Conservation (phyloP, 2,113 vertebrate species). For the Eidolon helvum region DNA sequence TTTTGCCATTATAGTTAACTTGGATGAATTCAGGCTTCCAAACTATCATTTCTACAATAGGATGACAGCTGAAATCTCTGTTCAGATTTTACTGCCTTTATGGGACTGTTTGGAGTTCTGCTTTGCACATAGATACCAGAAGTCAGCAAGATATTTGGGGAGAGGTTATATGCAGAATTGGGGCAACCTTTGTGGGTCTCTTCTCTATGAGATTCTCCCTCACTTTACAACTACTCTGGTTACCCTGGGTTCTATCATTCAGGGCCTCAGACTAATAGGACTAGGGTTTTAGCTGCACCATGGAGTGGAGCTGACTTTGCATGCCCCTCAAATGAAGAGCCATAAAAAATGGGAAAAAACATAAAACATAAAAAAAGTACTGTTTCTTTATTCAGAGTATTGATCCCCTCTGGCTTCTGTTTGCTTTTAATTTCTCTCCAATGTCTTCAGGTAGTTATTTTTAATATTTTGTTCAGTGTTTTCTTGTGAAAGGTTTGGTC, state of each 20-base stretch:
- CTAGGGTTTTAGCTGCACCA: neutral
- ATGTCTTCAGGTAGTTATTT: neutral
- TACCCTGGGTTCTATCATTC: neutral
- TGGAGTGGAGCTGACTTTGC: neutral
- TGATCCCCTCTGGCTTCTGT: neutral
- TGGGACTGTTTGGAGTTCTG: neutral
- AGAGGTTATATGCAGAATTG: neutral
- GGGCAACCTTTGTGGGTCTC: neutral
- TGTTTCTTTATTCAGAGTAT: neutral
- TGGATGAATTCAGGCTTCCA: neutral
- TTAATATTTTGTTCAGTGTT: neutral
- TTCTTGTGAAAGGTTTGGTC: neutral
- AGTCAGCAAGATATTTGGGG: neutral
- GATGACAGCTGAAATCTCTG: neutral
- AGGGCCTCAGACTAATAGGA: neutral
- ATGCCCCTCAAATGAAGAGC: neutral
- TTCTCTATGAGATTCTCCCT: neutral
- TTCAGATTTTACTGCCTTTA: neutral
- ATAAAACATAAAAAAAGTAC: neutral
- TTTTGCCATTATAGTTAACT: neutral
- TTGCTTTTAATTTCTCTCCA: neutral
- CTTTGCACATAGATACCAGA: neutral
- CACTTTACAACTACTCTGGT: neutral
- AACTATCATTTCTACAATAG: neutral
- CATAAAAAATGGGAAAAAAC: neutral